Evolutionary conservation across 2,888 invertebrate genomes (phyloP).

Genomic region (Luperina testacea): DNA sequence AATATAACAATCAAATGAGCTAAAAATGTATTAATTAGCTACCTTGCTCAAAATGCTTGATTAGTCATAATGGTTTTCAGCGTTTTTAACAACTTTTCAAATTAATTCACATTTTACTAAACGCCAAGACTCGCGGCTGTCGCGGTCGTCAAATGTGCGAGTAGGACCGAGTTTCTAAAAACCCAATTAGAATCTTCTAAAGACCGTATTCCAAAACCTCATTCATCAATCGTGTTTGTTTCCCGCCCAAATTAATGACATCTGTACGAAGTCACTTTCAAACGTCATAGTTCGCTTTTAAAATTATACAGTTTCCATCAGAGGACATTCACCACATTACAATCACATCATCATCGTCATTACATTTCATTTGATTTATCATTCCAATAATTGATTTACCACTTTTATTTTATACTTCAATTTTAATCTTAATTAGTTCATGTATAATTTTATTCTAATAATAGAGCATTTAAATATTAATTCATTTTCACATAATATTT

Average conservation of each 20-base stretch:
- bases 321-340: no score
- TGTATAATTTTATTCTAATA: background rate
- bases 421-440: background rate
- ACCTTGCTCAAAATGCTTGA: constrained; percentile 32
- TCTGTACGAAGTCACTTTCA: background rate
- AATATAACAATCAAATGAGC: constrained; percentile 40
- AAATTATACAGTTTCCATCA: background rate
- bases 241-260: no score
- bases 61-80: constrained; percentile 14
- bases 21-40: constrained; percentile 36
- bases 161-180: background rate
- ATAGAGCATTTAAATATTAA: background rate
- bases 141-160: background rate
- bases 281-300: no score
- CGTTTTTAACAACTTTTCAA: constrained; percentile 7
- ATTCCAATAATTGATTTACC: background rate
- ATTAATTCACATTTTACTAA: constrained; percentile 26
- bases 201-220: no score
- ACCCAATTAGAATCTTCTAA: background rate
- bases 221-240: background rate
- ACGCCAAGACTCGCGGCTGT: background rate
- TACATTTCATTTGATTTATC: no score
- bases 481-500: background rate
- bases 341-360: no score
- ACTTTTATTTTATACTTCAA: background rate